phyloP scores from a whole-genome alignment of 1,140 invertebrate species.

The Drosophila micromelanica region DNA sequence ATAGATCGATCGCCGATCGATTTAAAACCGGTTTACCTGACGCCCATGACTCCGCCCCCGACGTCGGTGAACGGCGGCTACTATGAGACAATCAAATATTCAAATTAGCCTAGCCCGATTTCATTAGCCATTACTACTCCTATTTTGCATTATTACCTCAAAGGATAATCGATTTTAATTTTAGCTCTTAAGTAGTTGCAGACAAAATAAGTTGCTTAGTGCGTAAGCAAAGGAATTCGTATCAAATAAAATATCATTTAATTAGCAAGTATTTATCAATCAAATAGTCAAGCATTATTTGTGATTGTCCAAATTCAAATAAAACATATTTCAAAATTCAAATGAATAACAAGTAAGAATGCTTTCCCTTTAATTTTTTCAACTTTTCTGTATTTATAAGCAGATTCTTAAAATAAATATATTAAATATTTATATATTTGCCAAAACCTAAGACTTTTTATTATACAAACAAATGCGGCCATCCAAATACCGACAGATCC shows the following conservation, averaged over 20 bases:
- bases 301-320: slow-evolving; percentile 15
- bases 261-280: slow-evolving; percentile 25
- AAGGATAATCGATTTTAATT: slow-evolving; percentile 67
- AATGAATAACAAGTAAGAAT: neutral
- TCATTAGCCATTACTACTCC: neutral
- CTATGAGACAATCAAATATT: slow-evolving; percentile 78
- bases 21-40: slow-evolving; percentile 76
- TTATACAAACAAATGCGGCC: too few species aligned
- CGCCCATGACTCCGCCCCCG: slow-evolving; percentile 73
- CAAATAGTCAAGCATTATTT: slow-evolving; percentile 13
- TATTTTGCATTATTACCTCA: slow-evolving; percentile 67
- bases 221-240: slow-evolving; percentile 28
- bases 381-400: neutral
- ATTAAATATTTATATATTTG: neutral
- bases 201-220: slow-evolving; percentile 55
- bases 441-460: neutral
- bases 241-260: slow-evolving; percentile 34
- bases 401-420: neutral
- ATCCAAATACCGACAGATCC: too few species aligned
- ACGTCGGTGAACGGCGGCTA: slow-evolving; percentile 53
- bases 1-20: slow-evolving; percentile 70
- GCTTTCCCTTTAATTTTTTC: neutral
- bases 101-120: slow-evolving; percentile 53
- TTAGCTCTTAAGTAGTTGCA: slow-evolving; percentile 57
- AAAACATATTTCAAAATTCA: neutral